Percentiles rank a stretch among this genome's conserved stretches.
phyloP scores from a whole-genome alignment of 2,113 vertebrate genomes.

The Cariama cristata region DNA sequence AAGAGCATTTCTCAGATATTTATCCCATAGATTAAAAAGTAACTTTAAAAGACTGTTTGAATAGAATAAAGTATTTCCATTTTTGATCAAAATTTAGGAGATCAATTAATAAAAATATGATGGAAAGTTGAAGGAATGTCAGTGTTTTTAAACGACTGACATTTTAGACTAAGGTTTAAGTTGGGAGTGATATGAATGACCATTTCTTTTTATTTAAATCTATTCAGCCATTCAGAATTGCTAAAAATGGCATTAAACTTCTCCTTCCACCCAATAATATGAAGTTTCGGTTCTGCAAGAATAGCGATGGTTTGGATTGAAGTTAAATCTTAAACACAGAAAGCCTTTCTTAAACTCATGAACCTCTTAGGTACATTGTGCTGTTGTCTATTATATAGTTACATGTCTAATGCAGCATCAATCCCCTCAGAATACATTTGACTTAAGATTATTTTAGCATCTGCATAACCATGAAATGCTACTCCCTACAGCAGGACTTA shows the following conservation, averaged over 20 bases:
- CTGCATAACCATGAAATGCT: background rate
- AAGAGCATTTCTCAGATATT: background rate
- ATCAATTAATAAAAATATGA: background rate
- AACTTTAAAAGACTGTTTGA: background rate
- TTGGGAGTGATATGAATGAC: background rate
- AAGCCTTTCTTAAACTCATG: background rate
- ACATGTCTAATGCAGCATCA: background rate
- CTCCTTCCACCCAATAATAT: background rate
- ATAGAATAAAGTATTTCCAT: background rate
- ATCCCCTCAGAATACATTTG: background rate
- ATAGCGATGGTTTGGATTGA: background rate
- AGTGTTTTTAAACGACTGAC: fast-evolving
- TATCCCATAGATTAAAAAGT: background rate
- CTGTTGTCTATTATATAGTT: background rate
- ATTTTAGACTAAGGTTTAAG: background rate
- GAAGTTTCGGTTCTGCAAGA: background rate
- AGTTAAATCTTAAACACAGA: background rate
- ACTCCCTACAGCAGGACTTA: background rate
- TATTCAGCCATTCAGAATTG: background rate
- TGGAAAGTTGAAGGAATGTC: background rate
- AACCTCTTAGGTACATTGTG: background rate
- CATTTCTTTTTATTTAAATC: background rate
- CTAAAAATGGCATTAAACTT: background rate
- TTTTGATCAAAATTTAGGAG: background rate
- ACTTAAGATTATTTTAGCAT: background rate